Evolutionary conservation across 1,140 invertebrate species (phyloP).

Genomic region (Cydia splendana): DNA sequence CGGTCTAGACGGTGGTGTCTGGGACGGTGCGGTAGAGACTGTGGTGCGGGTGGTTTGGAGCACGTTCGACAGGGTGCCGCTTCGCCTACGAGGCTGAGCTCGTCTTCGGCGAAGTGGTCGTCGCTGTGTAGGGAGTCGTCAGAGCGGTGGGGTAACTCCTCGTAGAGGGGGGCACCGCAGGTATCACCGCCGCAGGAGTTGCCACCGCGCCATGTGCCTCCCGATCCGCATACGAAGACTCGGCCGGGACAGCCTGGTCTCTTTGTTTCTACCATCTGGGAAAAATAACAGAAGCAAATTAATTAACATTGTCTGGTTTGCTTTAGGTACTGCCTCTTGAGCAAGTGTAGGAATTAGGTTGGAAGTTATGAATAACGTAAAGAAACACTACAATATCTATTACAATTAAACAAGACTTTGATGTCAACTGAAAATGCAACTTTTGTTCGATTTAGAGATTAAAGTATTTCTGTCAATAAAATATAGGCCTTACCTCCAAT

Average conservation of each 20-base stretch:
- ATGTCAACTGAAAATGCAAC: too few species aligned
- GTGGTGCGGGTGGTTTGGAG: conserved; percentile 60
- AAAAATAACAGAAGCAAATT: conserved; percentile 34
- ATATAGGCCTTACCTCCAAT: conserved; percentile 57
- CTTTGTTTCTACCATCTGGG: conserved; percentile 75
- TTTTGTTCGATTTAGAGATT: too few species aligned
- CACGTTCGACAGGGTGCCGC: conserved; percentile 71
- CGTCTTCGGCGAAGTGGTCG: conserved; percentile 78
- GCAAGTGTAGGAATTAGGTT: background rate
- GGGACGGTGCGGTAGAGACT: conserved; percentile 68
- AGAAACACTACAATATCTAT: too few species aligned
- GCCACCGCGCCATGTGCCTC: conserved; percentile 65
- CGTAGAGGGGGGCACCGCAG: conserved; percentile 74
- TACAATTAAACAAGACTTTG: too few species aligned
- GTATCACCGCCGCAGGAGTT: conserved; percentile 66
- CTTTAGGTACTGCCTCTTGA: background rate
- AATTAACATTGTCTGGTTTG: too few species aligned
- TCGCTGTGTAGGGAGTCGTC: conserved; percentile 76
- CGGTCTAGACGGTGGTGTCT: conserved; percentile 68
- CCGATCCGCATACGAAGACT: conserved; percentile 71
- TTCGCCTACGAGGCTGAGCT: conserved; percentile 76
- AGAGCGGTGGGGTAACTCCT: conserved; percentile 74
- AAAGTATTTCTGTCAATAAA: background rate
- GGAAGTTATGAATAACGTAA: too few species aligned
- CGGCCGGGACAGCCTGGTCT: conserved; percentile 67